Percentiles rank a stretch among this genome's conserved stretches.
Evolutionary conservation across 2,888 invertebrate species (phyloP).

Genomic region (Galerucella calmariensis): DNA sequence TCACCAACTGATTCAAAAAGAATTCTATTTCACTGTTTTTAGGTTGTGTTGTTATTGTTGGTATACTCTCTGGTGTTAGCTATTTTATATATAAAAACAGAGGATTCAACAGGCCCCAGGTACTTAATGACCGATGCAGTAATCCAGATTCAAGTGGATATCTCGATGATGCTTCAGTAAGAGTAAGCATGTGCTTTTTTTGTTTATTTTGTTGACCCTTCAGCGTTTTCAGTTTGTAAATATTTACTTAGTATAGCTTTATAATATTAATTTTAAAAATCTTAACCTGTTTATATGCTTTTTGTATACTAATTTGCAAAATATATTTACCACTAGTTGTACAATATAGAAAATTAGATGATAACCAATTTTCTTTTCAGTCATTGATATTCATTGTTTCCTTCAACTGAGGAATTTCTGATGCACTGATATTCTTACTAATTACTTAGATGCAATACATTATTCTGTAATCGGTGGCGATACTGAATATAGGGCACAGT

Average conservation of each 20-base stretch:
- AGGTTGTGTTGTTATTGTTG: slow-evolving; percentile 73
- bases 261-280: neutral
- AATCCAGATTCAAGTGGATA: slow-evolving; percentile 90
- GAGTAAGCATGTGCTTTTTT: slow-evolving; percentile 70
- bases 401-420: no score
- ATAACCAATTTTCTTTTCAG: no score
- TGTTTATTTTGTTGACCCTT: slow-evolving; percentile 48
- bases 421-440: no score
- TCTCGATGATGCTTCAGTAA: slow-evolving; percentile 86
- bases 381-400: no score
- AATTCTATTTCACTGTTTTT: neutral
- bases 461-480: no score
- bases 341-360: slow-evolving; percentile 10
- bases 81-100: slow-evolving; percentile 77
- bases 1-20: no score
- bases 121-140: slow-evolving; percentile 82
- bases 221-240: neutral
- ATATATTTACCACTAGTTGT: neutral
- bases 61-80: slow-evolving; percentile 73
- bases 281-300: neutral
- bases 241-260: neutral
- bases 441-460: no score
- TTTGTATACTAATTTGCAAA: neutral
- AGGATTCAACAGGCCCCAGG: slow-evolving; percentile 85
- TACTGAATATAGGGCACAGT: no score